Conservation (phyloP, 2,888 invertebrate genomes). For the Eulithis prunata region DNA sequence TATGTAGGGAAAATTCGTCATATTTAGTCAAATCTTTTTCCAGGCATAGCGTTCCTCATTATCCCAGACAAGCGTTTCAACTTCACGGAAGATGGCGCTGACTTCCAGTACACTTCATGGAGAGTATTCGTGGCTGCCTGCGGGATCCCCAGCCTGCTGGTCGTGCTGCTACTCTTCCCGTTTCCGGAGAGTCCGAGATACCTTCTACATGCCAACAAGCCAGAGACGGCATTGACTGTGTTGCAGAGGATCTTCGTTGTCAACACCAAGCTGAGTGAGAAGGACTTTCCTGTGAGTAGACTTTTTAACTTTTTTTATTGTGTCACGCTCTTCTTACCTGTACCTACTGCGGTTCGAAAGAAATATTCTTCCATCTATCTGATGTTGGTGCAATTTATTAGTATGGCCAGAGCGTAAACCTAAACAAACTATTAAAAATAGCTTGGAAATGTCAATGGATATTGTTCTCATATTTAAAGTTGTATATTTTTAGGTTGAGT, state of each 20-base stretch:
- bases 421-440: no score
- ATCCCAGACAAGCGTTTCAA: constrained; percentile 70
- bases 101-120: constrained; percentile 85
- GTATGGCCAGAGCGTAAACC: no score
- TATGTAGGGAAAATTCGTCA: no score
- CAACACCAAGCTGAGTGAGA: constrained; percentile 77
- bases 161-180: constrained; percentile 76
- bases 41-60: constrained; percentile 79
- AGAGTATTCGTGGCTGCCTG: constrained; percentile 86
- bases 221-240: constrained; percentile 78
- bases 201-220: constrained; percentile 77
- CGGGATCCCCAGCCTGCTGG: constrained; percentile 82
- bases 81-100: constrained; percentile 54
- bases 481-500: constrained; percentile 63
- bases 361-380: no score
- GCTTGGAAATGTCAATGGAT: no score
- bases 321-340: no score
- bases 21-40: constrained; percentile 9
- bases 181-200: constrained; percentile 85
- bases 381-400: no score
- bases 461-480: background rate
- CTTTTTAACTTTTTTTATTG: no score
- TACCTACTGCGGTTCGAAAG: no score
- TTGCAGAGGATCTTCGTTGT: constrained; percentile 82
- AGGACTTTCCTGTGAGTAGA: constrained; percentile 81